Evolutionary conservation across 2,888 invertebrate species (phyloP), one percentile per base, ranked within the genome.

Genomic region (Hydrotaea diabolus): DNA sequence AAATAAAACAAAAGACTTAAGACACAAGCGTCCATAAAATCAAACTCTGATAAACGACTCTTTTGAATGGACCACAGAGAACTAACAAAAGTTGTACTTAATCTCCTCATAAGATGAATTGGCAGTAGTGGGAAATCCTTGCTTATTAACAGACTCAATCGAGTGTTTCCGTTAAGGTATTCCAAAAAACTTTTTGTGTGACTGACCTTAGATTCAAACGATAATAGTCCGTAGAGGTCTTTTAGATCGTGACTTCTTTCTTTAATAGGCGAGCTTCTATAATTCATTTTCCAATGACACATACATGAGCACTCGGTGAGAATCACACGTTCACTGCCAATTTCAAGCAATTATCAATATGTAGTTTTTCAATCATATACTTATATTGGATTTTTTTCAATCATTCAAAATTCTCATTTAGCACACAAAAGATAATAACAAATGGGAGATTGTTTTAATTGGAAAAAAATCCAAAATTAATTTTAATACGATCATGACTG

Each of bases 401-500:
- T n/a, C 43, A 43, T 43, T 43, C 43, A 43, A 43, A 43, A 43
- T 43, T 43, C 15, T 43, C 43, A 43, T 43, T 43, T 43, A 43
- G 2, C 15, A 43, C 3, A 43, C 43, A 43, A 43, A 2, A 43
- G 43, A 43, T 43, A 43, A 43, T 43, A 36, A 36, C n/a, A 36
- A 36, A 36, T 36, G 36, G 8, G 8, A 2, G 43, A 11, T 43
- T 2, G 15, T 13, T 13, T 43, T 43, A 43, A 43, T 43, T 43
- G 43, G 13, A 43, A 13, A 8, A n/a, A n/a, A n/a, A n/a, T n/a
- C n/a, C 9, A 43, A 43, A 13, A 43, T 13, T 13, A 43, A n/a
- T n/a, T n/a, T n/a, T n/a, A 43, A 43, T 43, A 13, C 11, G 43
- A 43, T 43, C 43, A 43, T 43, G 15, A 43, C 36, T 83, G 77